Conservation (phyloP, 2,888 invertebrate genomes). For the Horisme vitalbata region DNA sequence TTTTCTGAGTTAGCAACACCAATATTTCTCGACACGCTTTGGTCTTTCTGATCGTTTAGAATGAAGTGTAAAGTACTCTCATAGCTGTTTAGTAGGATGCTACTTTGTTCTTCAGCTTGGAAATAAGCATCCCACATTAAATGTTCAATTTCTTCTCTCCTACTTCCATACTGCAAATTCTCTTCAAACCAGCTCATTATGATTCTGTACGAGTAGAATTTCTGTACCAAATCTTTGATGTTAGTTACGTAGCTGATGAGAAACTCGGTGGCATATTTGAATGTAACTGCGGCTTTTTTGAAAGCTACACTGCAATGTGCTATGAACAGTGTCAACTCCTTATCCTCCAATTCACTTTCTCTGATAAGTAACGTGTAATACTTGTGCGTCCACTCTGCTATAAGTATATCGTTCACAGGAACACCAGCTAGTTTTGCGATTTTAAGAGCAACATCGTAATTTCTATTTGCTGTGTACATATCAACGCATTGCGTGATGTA, state of each 20-base stretch:
- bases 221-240: constrained; percentile 66
- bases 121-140: constrained; percentile 76
- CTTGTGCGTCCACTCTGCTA: constrained; percentile 80
- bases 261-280: constrained; percentile 85
- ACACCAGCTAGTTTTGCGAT: constrained; percentile 79
- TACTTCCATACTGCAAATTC: constrained; percentile 61
- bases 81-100: constrained; percentile 59
- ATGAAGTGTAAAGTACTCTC: constrained; percentile 64
- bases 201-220: constrained; percentile 78
- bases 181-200: constrained; percentile 77
- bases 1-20: constrained; percentile 55
- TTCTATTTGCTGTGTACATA: constrained; percentile 70
- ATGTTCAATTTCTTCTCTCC: constrained; percentile 71
- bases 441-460: constrained; percentile 83
- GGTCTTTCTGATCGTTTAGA: constrained; percentile 64
- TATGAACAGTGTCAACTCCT: constrained; percentile 77
- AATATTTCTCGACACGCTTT: constrained; percentile 54
- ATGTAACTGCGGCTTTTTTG: constrained; percentile 81
- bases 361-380: constrained; percentile 61
- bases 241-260: constrained; percentile 81
- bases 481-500: constrained; percentile 81
- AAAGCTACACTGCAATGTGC: constrained; percentile 85
- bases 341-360: constrained; percentile 60
- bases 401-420: constrained; percentile 76
- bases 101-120: constrained; percentile 49